A percentile compares a stretch with the other conserved stretches of the same genome.
These are phyloP conservation scores for Hyles vespertilio DNA, from an alignment of 1,140 invertebrate species.

Conservation along the genomic window DNA sequence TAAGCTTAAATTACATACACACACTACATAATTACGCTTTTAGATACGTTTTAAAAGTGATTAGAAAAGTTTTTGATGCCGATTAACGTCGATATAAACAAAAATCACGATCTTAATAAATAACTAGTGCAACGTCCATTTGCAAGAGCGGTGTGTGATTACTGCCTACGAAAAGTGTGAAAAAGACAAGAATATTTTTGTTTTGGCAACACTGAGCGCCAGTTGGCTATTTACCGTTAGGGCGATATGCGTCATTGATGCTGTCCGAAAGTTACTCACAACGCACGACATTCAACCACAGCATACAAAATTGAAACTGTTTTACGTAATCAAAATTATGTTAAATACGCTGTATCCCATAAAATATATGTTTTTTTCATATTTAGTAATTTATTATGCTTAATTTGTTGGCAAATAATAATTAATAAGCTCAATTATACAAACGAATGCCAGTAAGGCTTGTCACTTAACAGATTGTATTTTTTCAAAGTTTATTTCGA, in stretches of 20 bases:
- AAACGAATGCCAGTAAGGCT: too few species aligned
- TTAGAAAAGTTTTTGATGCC: conserved; percentile 68
- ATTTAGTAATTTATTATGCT: too few species aligned
- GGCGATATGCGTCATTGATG: conserved; percentile 1
- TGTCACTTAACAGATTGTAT: too few species aligned
- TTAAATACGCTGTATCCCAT: too few species aligned
- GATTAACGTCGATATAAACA: conserved; percentile 72
- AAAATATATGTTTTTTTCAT: too few species aligned
- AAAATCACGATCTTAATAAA: conserved; percentile 52
- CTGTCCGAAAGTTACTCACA: conserved; percentile 13
- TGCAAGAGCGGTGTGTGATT: conserved; percentile 45
- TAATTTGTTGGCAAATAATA: too few species aligned
- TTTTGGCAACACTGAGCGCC: conserved; percentile 51
- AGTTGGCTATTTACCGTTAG: conserved; percentile 20
- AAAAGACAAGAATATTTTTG: conserved; percentile 65
- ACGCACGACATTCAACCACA: neutral
- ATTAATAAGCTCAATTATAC: too few species aligned
- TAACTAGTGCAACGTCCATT: conserved; percentile 67
- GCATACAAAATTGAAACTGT: too few species aligned
- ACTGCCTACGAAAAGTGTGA: conserved; percentile 63
- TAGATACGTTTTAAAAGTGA: conserved; percentile 60
- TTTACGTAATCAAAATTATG: too few species aligned
- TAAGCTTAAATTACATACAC: conserved; percentile 19
- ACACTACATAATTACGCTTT: conserved; percentile 52
- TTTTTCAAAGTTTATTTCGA: too few species aligned